These are phyloP conservation scores for Acholoe squamosa DNA, from an alignment of 2,888 invertebrate genomes.

Conservation along the genomic window DNA sequence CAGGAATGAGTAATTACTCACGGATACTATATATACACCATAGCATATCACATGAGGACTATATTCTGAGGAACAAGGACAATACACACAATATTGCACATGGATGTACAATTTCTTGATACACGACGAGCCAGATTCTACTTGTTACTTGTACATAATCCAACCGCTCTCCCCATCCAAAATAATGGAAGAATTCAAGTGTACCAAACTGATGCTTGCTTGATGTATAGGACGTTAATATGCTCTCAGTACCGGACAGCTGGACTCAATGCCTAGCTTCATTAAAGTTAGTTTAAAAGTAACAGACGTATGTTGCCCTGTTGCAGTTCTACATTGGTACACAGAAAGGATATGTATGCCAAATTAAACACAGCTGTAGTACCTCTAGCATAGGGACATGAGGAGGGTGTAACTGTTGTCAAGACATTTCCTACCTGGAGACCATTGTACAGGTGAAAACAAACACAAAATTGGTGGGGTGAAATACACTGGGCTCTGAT, in stretches of 20 bases:
- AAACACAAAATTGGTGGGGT: too few relatives aligned
- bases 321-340: too few relatives aligned
- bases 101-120: constrained; percentile 37
- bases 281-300: too few relatives aligned
- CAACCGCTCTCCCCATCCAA: background rate
- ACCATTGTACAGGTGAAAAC: background rate
- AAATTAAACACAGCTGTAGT: too few relatives aligned
- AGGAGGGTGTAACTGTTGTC: background rate
- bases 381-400: too few relatives aligned
- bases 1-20: background rate
- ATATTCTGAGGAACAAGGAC: background rate
- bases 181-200: background rate
- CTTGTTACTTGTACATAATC: constrained; percentile 4
- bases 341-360: too few relatives aligned
- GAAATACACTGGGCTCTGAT: too few relatives aligned
- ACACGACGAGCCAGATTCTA: background rate
- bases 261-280: too few relatives aligned
- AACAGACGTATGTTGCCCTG: too few relatives aligned
- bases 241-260: too few relatives aligned
- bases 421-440: background rate
- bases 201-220: background rate
- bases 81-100: background rate
- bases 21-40: constrained; percentile 17
- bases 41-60: constrained; percentile 18
- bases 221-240: background rate